These are phyloP conservation scores for Oscheius sp. DNA, from an alignment of 2,888 invertebrate species.

Conservation along the genomic window DNA sequence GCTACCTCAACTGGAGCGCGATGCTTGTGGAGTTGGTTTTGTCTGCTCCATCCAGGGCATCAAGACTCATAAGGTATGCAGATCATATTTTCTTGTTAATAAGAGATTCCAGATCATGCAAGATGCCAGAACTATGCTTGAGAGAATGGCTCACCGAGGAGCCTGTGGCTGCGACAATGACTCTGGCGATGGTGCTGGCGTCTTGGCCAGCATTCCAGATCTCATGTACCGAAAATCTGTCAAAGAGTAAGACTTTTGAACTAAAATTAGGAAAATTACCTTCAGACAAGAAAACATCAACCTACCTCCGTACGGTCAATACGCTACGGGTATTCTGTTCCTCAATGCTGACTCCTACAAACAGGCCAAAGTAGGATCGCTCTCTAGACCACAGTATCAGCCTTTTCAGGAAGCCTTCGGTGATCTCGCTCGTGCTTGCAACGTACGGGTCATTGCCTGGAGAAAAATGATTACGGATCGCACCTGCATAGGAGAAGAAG, in stretches of 20 bases:
- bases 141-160: slow-evolving; percentile 98
- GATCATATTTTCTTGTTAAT: not conserved
- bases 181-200: slow-evolving; percentile 98
- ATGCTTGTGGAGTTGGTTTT: slow-evolving; percentile 98
- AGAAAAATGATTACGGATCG: slow-evolving; percentile 90
- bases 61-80: slow-evolving; percentile 83
- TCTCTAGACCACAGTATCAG: not conserved
- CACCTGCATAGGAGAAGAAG: slow-evolving; percentile 88
- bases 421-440: slow-evolving; percentile 84
- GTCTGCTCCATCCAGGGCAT: slow-evolving; percentile 97
- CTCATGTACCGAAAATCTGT: slow-evolving; percentile 85
- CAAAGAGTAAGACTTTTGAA: slow-evolving; percentile 77
- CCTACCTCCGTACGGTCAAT: slow-evolving; percentile 87
- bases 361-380: slow-evolving; percentile 64
- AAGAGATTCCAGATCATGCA: slow-evolving; percentile 83
- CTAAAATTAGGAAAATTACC: not conserved
- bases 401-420: slow-evolving; percentile 80
- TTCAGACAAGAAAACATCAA: slow-evolving; percentile 77
- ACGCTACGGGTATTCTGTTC: slow-evolving; percentile 96
- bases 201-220: slow-evolving; percentile 95
- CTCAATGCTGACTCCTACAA: slow-evolving; percentile 79
- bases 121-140: slow-evolving; percentile 93
- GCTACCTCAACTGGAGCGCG: slow-evolving; percentile 93
- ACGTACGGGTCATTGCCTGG: slow-evolving; percentile 89
- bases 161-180: slow-evolving; percentile 99